These are phyloP conservation scores for Steinernema carpocapsae DNA, from an alignment of 2,888 invertebrate species.

Conservation along the genomic window DNA sequence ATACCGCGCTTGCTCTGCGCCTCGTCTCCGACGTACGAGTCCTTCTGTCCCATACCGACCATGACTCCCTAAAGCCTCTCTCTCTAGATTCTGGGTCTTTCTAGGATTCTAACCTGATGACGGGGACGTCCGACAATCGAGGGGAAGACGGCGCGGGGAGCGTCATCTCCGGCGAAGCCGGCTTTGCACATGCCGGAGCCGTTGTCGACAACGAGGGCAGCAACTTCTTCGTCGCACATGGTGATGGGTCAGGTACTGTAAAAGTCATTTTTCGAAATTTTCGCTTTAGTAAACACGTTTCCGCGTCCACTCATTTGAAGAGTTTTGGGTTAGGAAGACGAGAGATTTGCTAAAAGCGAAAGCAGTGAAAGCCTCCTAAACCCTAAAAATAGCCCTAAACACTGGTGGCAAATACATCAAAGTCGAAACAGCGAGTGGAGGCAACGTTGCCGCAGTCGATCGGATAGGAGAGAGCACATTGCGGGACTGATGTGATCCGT, in stretches of 20 bases:
- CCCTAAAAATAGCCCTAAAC: too few species aligned
- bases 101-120: not conserved
- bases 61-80: conserved; percentile 69
- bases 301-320: too few species aligned
- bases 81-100: not conserved
- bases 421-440: not conserved
- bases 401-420: too few species aligned
- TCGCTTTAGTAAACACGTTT: not conserved
- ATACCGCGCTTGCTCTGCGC: too few species aligned
- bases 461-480: not conserved
- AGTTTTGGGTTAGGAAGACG: not conserved
- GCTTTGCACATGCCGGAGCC: conserved; percentile 77
- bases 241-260: too few species aligned
- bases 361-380: too few species aligned
- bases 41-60: conserved; percentile 72
- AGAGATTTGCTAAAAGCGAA: too few species aligned
- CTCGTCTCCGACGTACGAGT: conserved; percentile 70
- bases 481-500: not conserved
- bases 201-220: conserved; percentile 75
- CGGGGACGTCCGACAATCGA: too few species aligned
- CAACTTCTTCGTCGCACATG: conserved; percentile 83
- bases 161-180: conserved; percentile 78
- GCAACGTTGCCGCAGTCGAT: not conserved
- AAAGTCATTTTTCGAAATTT: not conserved
- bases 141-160: too few species aligned